A percentile compares a stretch with the other conserved stretches of the same genome.
phyloP scores from a whole-genome alignment of 2,113 vertebrate species.

The Erpornis zantholeuca region DNA sequence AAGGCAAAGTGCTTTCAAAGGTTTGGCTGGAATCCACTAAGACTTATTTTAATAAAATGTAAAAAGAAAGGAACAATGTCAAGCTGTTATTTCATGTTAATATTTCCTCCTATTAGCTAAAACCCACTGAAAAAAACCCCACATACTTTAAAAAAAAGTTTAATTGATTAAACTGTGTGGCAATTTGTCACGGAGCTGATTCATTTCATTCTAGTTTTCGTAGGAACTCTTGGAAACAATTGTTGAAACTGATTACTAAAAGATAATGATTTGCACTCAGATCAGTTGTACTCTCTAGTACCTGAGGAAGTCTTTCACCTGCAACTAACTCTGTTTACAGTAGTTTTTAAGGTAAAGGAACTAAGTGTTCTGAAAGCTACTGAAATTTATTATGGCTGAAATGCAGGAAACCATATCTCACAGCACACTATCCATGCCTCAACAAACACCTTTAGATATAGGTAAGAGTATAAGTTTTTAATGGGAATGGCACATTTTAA shows the following conservation, averaged over 20 bases:
- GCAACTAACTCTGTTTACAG: background rate
- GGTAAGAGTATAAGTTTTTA: background rate
- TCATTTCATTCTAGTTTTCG: background rate
- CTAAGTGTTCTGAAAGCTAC: background rate
- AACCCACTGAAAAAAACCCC: background rate
- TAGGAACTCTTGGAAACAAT: background rate
- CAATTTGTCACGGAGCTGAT: background rate
- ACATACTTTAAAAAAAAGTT: background rate
- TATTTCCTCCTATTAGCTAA: background rate
- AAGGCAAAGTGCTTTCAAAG: background rate
- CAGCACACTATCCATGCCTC: background rate
- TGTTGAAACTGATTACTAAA: background rate
- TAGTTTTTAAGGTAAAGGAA: background rate
- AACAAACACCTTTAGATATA: background rate
- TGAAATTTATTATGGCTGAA: background rate
- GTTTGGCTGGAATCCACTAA: background rate
- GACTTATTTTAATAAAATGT: background rate
- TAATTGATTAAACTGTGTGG: background rate
- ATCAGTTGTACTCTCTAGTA: background rate
- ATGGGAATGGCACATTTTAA: background rate
- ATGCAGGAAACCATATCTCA: background rate
- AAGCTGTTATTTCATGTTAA: background rate
- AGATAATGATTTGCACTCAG: background rate
- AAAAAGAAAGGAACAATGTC: background rate
- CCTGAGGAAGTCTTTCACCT: background rate